A percentile compares a stretch with the other conserved stretches of the same genome.
These are phyloP conservation scores for Bugula neritina DNA, from an alignment of 2,888 invertebrate genomes.

Conservation along the genomic window DNA sequence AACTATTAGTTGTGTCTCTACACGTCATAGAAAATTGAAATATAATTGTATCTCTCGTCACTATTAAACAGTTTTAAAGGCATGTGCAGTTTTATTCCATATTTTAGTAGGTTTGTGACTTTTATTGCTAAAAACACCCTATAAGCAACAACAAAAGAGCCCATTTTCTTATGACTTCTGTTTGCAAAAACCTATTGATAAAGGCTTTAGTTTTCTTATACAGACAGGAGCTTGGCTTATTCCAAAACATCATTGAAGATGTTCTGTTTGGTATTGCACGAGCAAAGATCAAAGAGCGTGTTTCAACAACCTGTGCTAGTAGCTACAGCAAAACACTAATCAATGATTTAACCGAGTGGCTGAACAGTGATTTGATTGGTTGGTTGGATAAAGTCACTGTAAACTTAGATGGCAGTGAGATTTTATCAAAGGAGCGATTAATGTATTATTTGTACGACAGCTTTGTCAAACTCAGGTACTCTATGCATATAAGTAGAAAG, in stretches of 20 bases:
- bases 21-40: no score
- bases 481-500: no score
- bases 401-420: slow-evolving; percentile 16
- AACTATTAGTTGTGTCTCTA: no score
- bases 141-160: no score
- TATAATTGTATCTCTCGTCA: no score
- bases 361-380: slow-evolving; percentile 74
- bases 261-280: background rate
- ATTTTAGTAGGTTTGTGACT: no score
- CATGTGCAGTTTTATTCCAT: no score
- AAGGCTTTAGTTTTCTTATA: no score
- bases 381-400: slow-evolving; percentile 81
- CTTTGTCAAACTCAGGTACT: slow-evolving; percentile 74
- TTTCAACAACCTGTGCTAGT: background rate
- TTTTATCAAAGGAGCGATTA: slow-evolving; percentile 53
- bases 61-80: no score
- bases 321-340: background rate
- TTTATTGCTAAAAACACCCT: no score
- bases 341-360: slow-evolving; percentile 62
- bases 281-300: background rate
- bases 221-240: slow-evolving; percentile 11
- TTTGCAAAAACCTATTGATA: no score
- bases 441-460: slow-evolving; percentile 78
- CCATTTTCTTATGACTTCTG: no score
- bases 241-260: slow-evolving; percentile 2